These are phyloP conservation scores for Agonopterix heracliana DNA, from an alignment of 2,888 invertebrate genomes.

Conservation along the genomic window DNA sequence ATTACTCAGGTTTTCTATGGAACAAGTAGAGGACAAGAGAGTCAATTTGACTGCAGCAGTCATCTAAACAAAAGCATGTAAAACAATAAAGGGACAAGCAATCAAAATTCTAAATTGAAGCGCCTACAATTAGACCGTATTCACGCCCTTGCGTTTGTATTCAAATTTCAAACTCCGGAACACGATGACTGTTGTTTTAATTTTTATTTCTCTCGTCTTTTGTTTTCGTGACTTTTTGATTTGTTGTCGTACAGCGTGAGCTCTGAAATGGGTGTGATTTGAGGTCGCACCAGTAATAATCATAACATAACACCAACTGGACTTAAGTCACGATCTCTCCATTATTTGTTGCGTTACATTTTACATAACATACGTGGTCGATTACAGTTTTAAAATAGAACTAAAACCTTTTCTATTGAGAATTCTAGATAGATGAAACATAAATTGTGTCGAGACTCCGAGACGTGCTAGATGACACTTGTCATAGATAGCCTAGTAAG, in stretches of 20 bases:
- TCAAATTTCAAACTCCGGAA: slow-evolving; percentile 52
- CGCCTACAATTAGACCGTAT: slow-evolving; percentile 50
- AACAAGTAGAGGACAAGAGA: neutral
- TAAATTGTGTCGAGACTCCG: no score
- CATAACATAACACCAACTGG: neutral
- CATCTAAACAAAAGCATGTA: slow-evolving; percentile 43
- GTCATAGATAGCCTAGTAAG: no score
- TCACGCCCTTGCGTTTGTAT: slow-evolving; percentile 64
- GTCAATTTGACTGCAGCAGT: slow-evolving; percentile 3
- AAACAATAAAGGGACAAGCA: slow-evolving; percentile 55
- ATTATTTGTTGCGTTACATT: no score
- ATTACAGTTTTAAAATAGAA: neutral
- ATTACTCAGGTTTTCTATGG: no score
- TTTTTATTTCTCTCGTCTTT: slow-evolving; percentile 28
- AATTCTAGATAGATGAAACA: no score
- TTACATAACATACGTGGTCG: no score
- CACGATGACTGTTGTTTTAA: slow-evolving; percentile 27
- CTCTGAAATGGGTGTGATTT: neutral
- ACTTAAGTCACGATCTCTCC: no score
- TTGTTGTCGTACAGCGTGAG: slow-evolving; percentile 21
- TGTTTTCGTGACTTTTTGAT: slow-evolving; percentile 28
- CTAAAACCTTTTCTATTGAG: neutral
- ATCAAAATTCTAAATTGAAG: slow-evolving; percentile 60
- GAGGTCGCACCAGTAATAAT: neutral
- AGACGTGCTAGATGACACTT: no score